A percentile compares a stretch with the other conserved stretches of the same genome.
Conservation (phyloP, 2,113 vertebrate genomes). For the Xiphias gladius region DNA sequence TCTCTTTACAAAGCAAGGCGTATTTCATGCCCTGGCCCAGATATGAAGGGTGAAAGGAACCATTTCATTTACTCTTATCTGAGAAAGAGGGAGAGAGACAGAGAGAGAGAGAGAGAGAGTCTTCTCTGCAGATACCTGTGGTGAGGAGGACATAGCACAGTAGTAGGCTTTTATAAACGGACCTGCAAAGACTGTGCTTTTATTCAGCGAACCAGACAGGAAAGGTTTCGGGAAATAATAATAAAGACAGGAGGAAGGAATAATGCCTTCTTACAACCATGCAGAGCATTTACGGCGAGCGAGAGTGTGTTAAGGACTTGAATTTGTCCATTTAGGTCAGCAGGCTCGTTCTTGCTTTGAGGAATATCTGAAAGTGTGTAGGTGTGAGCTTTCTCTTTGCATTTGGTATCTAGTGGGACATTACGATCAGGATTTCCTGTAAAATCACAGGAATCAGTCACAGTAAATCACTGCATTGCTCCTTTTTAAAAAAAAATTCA, state of each 20-base stretch:
- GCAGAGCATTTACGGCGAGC: constrained; percentile 44
- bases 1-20: constrained; percentile 80
- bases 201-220: constrained; percentile 40
- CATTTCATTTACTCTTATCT: constrained; percentile 85
- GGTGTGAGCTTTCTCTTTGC: background rate
- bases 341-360: constrained; percentile 34
- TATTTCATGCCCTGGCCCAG: constrained; percentile 79
- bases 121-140: constrained; percentile 74
- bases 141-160: constrained; percentile 58
- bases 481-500: background rate
- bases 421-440: constrained; percentile 12
- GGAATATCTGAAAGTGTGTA: constrained; percentile 32
- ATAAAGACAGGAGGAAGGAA: constrained; percentile 56
- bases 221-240: constrained; percentile 72
- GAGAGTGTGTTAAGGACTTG: constrained; percentile 33
- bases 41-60: constrained; percentile 81
- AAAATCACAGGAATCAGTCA: constrained; percentile 27
- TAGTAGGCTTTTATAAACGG: constrained; percentile 63
- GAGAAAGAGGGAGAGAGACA: constrained; percentile 53
- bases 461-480: constrained; percentile 12
- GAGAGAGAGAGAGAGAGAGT: constrained; percentile 29
- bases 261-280: constrained; percentile 55
- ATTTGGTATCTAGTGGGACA: background rate
- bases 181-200: constrained; percentile 59
- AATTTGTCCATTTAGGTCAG: constrained; percentile 69